Evolutionary conservation across 2,888 invertebrate genomes (phyloP), one percentile per base, ranked within the genome.

Genomic region (Agriopis marginaria): DNA sequence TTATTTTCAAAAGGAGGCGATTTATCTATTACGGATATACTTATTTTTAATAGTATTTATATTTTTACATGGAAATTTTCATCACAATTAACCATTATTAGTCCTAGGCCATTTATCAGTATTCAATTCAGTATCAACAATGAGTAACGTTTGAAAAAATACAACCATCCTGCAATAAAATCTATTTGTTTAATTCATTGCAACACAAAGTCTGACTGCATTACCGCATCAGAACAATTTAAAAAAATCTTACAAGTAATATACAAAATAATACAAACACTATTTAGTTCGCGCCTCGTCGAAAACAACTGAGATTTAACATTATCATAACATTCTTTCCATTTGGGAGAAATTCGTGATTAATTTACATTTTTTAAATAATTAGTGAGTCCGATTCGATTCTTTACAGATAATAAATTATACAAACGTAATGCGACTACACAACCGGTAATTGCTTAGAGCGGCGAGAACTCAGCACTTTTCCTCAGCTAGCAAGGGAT

Each of bases 191-290:
- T 85, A 87, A 86, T 88, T 86, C 86, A 83, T 86, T 83, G 86
- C 86, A 87, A 84, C 84, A 79, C 79, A 75, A 82, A 84, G 86
- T 10, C 42, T 17, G 42, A 42, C 8, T 9, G 50, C 40, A 14
- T 17, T 84, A 79, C 78, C 80, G 80, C 79, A 79, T 83, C 87
- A 80, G 81, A 83, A 81, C 81, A 82, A 84, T 88, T n/a, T 89
- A 82, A 85, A 90, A 91, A 91, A 86, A 42, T 88, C 92, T 93
- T 93, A 94, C 86, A 92, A 92, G 91, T 91, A 94, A 93, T 93
- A 91, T 94, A 94, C 93, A 94, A 94, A 93, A 94, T 92, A 91
- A 94, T 94, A 93, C 90, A 94, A 93, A 94, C 86, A 89, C 90
- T 89, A 88, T 83, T 89, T 88, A 87, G 83, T 89, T 89, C 87